Conservation (phyloP, 2,797 vertebrate species). For the Florisuga fusca region DNA sequence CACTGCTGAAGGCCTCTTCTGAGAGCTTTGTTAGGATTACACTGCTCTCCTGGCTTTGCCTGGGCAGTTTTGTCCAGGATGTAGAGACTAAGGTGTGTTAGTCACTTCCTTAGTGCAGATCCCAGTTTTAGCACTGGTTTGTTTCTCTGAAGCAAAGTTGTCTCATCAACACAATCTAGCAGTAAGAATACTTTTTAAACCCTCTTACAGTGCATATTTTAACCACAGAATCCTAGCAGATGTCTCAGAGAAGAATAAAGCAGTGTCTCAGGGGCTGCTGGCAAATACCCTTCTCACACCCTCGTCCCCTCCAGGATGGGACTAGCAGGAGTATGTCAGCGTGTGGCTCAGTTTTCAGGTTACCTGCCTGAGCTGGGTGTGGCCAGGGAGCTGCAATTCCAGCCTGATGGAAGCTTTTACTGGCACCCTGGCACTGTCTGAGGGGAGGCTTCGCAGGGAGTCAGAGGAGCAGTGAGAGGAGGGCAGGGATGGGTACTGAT, state of each 20-base stretch:
- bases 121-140: neutral
- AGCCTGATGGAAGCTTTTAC: neutral
- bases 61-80: neutral
- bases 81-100: neutral
- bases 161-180: neutral
- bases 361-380: neutral
- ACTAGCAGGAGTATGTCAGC: neutral
- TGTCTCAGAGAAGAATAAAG: constrained; percentile 33
- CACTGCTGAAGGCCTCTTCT: constrained; percentile 4
- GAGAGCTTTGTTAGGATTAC: constrained; percentile 32
- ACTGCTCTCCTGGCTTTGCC: constrained; percentile 1
- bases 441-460: neutral
- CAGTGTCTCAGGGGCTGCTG: neutral
- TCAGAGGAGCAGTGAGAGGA: neutral
- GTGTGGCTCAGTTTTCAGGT: constrained; percentile 2
- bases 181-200: too few species aligned
- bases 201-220: constrained; percentile 1
- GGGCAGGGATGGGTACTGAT: neutral
- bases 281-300: neutral
- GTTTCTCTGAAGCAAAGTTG: neutral
- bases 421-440: neutral
- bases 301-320: neutral
- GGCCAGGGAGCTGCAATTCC: neutral
- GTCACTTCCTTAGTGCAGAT: neutral
- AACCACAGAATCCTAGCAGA: constrained; percentile 27